Percentiles rank a stretch among this genome's conserved stretches.
Conservation (phyloP, 2,113 vertebrate genomes). For the Antennarius striatus region DNA sequence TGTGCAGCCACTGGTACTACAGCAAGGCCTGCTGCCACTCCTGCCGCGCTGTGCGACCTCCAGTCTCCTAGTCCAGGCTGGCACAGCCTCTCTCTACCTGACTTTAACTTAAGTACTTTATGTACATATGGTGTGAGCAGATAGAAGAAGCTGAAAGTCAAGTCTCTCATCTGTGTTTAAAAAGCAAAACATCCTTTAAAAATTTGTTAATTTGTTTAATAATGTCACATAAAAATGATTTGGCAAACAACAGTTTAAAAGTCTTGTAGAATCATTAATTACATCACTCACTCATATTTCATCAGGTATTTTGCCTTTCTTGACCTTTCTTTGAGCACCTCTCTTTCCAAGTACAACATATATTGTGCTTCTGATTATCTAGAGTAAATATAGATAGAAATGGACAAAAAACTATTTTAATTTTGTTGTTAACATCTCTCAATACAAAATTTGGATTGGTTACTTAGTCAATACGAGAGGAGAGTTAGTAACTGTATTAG, state of each 20-base stretch:
- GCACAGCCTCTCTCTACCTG: background rate
- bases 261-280: background rate
- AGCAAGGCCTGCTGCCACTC: slow-evolving; percentile 98
- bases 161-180: background rate
- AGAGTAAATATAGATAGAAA: background rate
- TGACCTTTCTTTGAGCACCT: background rate
- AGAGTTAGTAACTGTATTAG: background rate
- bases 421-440: background rate
- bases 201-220: no score
- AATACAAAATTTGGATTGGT: no score
- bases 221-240: background rate
- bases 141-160: slow-evolving; percentile 2
- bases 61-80: slow-evolving; percentile 56
- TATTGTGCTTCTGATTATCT: background rate
- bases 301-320: background rate
- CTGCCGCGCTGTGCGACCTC: slow-evolving; percentile 78
- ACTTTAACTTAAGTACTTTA: slow-evolving; percentile 14
- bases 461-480: no score
- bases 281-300: no score
- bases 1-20: slow-evolving; percentile 99
- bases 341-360: background rate
- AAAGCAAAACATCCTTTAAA: slow-evolving; percentile 8
- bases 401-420: background rate
- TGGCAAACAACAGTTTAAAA: background rate
- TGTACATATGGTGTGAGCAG: background rate